Percentiles rank a stretch among this genome's conserved stretches.
These are phyloP conservation scores for Holothuria glaberrima DNA, from an alignment of 35 echinoderm and acorn worm genomes.

Conservation along the genomic window DNA sequence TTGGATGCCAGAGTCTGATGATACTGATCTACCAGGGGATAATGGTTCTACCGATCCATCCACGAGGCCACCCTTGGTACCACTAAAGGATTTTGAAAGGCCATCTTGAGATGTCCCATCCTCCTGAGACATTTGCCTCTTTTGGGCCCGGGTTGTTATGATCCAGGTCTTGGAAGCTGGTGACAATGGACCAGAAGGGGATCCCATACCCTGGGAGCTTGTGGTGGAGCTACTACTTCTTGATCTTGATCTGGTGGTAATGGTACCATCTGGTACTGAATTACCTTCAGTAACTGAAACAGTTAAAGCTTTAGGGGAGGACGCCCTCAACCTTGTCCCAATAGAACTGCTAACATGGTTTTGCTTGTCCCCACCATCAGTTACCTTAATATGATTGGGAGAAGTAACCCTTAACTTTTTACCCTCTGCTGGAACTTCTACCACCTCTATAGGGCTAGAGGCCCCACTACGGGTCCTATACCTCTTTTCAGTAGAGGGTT, in stretches of 20 bases:
- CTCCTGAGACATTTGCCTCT: constrained; percentile 43
- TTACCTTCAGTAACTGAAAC: neutral
- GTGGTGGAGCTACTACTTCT: constrained; percentile 54
- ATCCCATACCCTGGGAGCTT: constrained; percentile 34
- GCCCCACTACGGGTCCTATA: constrained; percentile 67
- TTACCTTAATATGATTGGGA: constrained; percentile 48
- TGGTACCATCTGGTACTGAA: neutral
- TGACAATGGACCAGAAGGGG: neutral
- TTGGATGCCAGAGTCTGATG: constrained; percentile 34
- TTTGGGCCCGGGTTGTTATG: constrained; percentile 54
- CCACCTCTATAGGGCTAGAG: constrained; percentile 18
- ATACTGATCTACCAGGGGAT: constrained; percentile 24
- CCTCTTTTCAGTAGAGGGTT: constrained; percentile 24
- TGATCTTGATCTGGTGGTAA: constrained; percentile 39
- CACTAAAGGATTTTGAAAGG: constrained; percentile 37
- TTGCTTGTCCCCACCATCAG: constrained; percentile 47
- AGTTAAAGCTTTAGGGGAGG: neutral
- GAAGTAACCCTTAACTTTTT: constrained; percentile 52
- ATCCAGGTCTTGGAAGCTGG: constrained; percentile 36
- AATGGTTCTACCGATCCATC: neutral
- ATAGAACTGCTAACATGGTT: constrained; percentile 19
- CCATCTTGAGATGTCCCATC: constrained; percentile 21
- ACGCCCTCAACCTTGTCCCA: neutral
- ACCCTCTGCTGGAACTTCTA: neutral
- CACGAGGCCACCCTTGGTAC: neutral